These are phyloP conservation scores for Tuberolachnus salignus DNA, from an alignment of 2,888 invertebrate genomes.

Conservation along the genomic window DNA sequence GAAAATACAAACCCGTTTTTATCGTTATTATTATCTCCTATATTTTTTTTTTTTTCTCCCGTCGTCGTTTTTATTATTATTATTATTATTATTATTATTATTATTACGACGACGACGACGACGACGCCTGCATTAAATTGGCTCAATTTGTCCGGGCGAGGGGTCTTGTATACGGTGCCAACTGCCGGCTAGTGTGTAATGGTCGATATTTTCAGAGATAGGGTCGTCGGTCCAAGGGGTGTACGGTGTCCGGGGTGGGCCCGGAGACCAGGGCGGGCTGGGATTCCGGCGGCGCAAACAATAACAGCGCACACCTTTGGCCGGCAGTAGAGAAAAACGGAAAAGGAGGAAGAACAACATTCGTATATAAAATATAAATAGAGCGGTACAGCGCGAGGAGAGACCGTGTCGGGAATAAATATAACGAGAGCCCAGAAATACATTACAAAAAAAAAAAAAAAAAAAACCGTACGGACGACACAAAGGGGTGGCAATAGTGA, in stretches of 20 bases:
- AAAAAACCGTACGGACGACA: neutral
- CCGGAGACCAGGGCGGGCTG: neutral
- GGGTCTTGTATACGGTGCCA: neutral
- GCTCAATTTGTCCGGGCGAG: slow-evolving; percentile 26
- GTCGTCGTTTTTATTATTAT: neutral
- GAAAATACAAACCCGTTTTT: no score
- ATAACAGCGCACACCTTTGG: neutral
- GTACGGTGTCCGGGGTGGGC: no score
- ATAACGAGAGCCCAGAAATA: neutral
- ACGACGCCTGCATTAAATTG: slow-evolving; percentile 37
- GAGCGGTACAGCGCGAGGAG: no score
- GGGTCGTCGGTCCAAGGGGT: neutral
- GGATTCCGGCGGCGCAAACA: slow-evolving; percentile 9
- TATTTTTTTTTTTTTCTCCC: neutral
- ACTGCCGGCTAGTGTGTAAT: neutral
- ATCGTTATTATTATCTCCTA: slow-evolving; percentile 21
- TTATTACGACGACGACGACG: neutral
- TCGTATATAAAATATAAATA: no score
- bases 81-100: neutral
- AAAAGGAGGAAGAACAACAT: neutral
- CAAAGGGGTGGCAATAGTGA: neutral
- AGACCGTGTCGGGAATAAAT: neutral
- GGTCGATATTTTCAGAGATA: slow-evolving; percentile 12
- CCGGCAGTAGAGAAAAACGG: neutral
- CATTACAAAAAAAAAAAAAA: neutral